A percentile compares a stretch with the other conserved stretches of the same genome.
Evolutionary conservation across 2,797 vertebrate species (phyloP).

Genomic region (Chiroxiphia lanceolata): DNA sequence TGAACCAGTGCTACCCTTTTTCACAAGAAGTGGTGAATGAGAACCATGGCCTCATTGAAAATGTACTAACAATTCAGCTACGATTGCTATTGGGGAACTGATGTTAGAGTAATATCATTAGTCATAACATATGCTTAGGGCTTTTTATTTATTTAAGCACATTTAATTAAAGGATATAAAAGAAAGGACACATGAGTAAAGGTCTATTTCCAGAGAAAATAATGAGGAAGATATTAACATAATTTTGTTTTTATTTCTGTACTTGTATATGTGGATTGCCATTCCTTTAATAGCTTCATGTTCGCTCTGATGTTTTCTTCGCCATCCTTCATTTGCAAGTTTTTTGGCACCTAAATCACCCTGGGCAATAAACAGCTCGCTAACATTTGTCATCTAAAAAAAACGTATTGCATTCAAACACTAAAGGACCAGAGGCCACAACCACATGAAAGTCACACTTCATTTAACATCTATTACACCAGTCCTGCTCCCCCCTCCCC

Average conservation of each 20-base stretch:
- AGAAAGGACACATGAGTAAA: not conserved
- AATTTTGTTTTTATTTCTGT: not conserved
- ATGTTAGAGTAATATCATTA: not conserved
- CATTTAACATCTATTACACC: slow-evolving; percentile 32
- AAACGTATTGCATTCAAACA: not conserved
- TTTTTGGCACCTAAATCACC: not conserved
- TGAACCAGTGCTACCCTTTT: not conserved
- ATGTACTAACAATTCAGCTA: not conserved
- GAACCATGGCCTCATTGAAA: not conserved
- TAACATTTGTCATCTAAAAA: slow-evolving; percentile 37
- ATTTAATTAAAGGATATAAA: slow-evolving; percentile 11
- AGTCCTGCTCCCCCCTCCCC: not conserved
- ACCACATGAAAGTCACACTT: slow-evolving; percentile 1
- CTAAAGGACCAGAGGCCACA: slow-evolving; percentile 26
- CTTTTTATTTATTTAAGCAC: not conserved
- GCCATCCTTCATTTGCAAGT: slow-evolving; percentile 18
- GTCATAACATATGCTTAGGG: not conserved
- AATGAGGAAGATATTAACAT: not conserved
- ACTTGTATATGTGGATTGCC: not conserved
- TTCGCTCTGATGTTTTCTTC: not conserved
- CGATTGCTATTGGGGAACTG: not conserved
- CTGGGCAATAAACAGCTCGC: slow-evolving; percentile 13
- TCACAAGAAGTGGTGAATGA: not conserved
- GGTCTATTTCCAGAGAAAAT: not conserved
- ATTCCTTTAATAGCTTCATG: not conserved